These are phyloP conservation scores for Dichetophora obliterata DNA, from an alignment of 2,888 invertebrate species.

Conservation along the genomic window DNA sequence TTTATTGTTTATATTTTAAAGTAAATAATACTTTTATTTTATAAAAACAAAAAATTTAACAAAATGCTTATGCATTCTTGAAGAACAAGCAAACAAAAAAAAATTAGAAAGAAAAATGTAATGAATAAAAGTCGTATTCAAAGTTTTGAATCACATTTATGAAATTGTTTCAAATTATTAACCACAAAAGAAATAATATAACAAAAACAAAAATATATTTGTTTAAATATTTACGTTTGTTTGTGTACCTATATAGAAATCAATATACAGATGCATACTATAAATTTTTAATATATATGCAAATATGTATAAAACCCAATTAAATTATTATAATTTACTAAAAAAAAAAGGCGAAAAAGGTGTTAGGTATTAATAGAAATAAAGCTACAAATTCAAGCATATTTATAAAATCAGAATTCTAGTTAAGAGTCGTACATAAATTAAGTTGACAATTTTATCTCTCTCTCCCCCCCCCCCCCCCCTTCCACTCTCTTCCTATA, in stretches of 20 bases:
- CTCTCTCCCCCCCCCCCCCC: too few relatives aligned
- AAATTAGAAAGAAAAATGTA: slow-evolving; percentile 39
- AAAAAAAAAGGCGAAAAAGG: too few relatives aligned
- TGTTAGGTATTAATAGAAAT: too few relatives aligned
- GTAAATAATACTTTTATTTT: slow-evolving; percentile 52
- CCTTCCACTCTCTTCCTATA: too few relatives aligned
- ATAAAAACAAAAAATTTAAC: slow-evolving; percentile 42
- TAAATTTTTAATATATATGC: slow-evolving; percentile 38
- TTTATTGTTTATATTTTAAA: slow-evolving; percentile 40
- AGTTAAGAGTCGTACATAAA: too few relatives aligned
- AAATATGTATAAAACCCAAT: background rate
- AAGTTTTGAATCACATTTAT: slow-evolving; percentile 59
- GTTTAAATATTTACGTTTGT: background rate
- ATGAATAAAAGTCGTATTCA: slow-evolving; percentile 63
- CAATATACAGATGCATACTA: background rate
- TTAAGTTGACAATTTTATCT: too few relatives aligned
- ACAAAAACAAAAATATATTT: background rate
- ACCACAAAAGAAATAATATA: background rate
- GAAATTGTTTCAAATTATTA: slow-evolving; percentile 12
- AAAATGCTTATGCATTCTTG: slow-evolving; percentile 45
- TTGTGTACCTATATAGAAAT: background rate
- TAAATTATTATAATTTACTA: too few relatives aligned
- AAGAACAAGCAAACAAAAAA: slow-evolving; percentile 47
- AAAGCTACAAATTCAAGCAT: too few relatives aligned
- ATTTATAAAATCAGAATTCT: too few relatives aligned